Evolutionary conservation across 2,113 vertebrate species (phyloP).

Genomic region (Gasterosteus nipponicus): DNA sequence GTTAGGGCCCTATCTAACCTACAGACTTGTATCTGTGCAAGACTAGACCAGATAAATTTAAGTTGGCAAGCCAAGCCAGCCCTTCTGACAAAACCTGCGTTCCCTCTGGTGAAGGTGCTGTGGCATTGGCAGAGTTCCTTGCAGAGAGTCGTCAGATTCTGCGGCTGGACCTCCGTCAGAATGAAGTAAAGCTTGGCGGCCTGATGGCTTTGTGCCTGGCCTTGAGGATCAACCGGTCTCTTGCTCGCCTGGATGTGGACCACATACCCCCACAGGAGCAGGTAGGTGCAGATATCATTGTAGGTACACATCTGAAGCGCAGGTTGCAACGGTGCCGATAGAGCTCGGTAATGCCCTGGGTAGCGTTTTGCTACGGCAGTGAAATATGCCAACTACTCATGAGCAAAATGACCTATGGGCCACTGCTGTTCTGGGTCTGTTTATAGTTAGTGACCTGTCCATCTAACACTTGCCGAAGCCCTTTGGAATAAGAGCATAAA

Average conservation of each 20-base stretch:
- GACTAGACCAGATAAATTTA: neutral
- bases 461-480: neutral
- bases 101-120: constrained; percentile 49
- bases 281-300: constrained; percentile 49
- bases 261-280: constrained; percentile 55
- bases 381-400: neutral
- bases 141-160: constrained; percentile 62
- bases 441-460: neutral
- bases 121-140: constrained; percentile 78
- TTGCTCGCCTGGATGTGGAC: constrained; percentile 75
- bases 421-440: neutral
- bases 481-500: neutral
- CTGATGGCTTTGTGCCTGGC: constrained; percentile 73
- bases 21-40: neutral
- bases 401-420: too few relatives aligned
- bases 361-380: too few relatives aligned
- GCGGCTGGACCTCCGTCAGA: constrained; percentile 72
- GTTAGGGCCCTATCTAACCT: neutral
- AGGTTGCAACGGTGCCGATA: neutral
- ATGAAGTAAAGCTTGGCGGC: constrained; percentile 66
- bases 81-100: neutral
- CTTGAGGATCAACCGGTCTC: constrained; percentile 67
- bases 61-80: neutral
- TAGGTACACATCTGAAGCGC: neutral
- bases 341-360: too few relatives aligned